Conservation (phyloP, 2,888 invertebrate species). For the Elmis aenea region DNA sequence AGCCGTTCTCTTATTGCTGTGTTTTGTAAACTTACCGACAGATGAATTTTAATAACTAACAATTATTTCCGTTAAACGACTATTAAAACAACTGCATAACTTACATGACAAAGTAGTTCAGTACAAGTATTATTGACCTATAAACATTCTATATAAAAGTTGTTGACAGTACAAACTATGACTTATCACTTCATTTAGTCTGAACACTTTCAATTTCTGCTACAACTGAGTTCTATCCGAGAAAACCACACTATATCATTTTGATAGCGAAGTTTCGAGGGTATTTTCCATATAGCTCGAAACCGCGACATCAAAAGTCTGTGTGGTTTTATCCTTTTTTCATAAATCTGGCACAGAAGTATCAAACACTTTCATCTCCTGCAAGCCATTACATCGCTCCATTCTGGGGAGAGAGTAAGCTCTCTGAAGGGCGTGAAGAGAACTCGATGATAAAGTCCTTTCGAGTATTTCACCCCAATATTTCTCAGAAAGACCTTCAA, state of each 20-base stretch:
- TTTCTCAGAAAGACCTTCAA: conserved; percentile 53
- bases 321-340: conserved; percentile 47
- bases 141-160: too few relatives aligned
- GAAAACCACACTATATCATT: conserved; percentile 26
- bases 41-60: too few relatives aligned
- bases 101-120: too few relatives aligned
- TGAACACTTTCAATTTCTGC: too few relatives aligned
- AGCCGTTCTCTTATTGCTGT: too few relatives aligned
- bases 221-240: conserved; percentile 11
- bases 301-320: conserved; percentile 39
- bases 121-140: too few relatives aligned
- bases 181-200: too few relatives aligned
- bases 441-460: conserved; percentile 69
- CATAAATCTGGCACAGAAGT: conserved; percentile 46
- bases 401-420: conserved; percentile 36
- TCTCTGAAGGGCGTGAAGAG: conserved; percentile 57
- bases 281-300: conserved; percentile 41
- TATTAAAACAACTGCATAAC: too few relatives aligned
- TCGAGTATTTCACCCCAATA: conserved; percentile 68
- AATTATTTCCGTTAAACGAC: too few relatives aligned
- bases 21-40: too few relatives aligned
- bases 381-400: conserved; percentile 41
- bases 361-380: conserved; percentile 42
- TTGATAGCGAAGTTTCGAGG: conserved; percentile 36
- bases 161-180: too few relatives aligned